Conservation (phyloP, 2,113 vertebrate species). For the Nasalis larvatus region DNA sequence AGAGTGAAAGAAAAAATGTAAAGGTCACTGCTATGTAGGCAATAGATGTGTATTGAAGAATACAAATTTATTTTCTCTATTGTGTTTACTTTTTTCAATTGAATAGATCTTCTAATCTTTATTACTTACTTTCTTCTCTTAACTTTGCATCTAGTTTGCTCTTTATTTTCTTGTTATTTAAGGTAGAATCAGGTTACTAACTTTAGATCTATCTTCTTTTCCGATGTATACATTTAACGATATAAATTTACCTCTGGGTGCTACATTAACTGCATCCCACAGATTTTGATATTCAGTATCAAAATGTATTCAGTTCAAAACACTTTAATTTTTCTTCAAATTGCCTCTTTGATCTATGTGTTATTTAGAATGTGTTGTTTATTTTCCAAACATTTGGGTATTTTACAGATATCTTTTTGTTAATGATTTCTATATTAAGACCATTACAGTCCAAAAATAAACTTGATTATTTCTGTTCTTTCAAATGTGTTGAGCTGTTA, state of each 20-base stretch:
- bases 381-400: neutral
- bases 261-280: neutral
- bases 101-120: neutral
- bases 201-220: constrained; percentile 15
- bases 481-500: neutral
- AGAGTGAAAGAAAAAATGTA: neutral
- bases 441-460: neutral
- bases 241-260: neutral
- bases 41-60: neutral
- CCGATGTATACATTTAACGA: neutral
- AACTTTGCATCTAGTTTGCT: neutral
- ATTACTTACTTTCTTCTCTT: neutral
- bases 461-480: neutral
- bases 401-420: constrained; percentile 22
- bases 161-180: constrained; percentile 8
- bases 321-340: neutral
- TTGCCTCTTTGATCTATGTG: neutral
- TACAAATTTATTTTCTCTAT: neutral
- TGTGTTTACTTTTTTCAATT: constrained; percentile 7
- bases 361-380: constrained; percentile 6
- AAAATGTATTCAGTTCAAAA: neutral
- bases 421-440: neutral
- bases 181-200: neutral
- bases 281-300: neutral
- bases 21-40: neutral